phyloP scores from a whole-genome alignment of 2,113 vertebrate species.

The Centrocercus urophasianus region DNA sequence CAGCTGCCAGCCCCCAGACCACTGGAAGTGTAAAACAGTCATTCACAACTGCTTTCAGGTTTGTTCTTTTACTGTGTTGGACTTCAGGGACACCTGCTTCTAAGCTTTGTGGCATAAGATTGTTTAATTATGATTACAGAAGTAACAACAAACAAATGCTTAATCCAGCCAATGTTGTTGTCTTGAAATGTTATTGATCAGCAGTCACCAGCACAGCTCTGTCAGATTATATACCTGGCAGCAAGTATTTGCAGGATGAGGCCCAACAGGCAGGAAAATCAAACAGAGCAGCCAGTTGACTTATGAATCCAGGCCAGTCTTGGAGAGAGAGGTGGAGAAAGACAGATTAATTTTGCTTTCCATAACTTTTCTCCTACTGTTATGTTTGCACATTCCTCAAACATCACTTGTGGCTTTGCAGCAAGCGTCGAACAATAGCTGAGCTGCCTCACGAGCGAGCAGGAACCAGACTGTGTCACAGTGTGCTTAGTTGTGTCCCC shows the following conservation, averaged over 20 bases:
- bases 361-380: constrained; percentile 61
- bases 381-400: constrained; percentile 70
- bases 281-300: not conserved
- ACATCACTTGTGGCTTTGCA: constrained; percentile 70
- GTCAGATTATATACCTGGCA: constrained; percentile 30
- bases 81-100: constrained; percentile 12
- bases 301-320: not conserved
- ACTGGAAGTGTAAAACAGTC: not conserved
- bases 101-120: constrained; percentile 28
- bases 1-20: not conserved
- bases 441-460: constrained; percentile 54
- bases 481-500: constrained; percentile 43
- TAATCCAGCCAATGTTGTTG: constrained; percentile 16
- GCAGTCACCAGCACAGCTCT: not conserved
- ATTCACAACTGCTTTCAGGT: not conserved
- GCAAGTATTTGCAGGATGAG: constrained; percentile 20
- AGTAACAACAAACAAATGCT: constrained; percentile 22
- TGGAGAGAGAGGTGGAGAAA: constrained; percentile 62
- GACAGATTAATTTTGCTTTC: constrained; percentile 65
- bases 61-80: constrained; percentile 1
- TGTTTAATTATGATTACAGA: constrained; percentile 11
- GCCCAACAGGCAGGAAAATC: constrained; percentile 9
- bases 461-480: constrained; percentile 59
- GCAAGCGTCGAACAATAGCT: constrained; percentile 59
- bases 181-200: constrained; percentile 30